Evolutionary conservation across 2,888 invertebrate species (phyloP), one percentile per base, ranked within the genome.

Genomic region (Atherix ibis): DNA sequence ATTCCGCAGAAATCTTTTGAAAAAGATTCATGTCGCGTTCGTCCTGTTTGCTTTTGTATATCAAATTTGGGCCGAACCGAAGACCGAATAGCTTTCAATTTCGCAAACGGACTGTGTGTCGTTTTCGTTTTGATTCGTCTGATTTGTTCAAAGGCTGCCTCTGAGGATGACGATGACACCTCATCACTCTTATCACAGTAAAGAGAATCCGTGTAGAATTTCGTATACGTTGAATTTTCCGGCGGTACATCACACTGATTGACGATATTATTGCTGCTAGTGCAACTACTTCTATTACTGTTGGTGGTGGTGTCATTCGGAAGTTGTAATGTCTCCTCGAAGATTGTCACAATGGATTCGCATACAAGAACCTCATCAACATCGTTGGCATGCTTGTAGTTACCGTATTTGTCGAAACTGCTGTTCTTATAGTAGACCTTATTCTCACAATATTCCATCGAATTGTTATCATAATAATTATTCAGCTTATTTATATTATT

Each of bases 341-440:
- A n/a, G n/a, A n/a, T n/a, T n/a, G n/a, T n/a, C n/a, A n/a, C n/a
- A n/a, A 39, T 35, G 6, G 41, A 41, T 31, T 41, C 41, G 24
- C 41, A 41, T n/a, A 41, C 37, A 30, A 41, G 28, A 3, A 41
- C 26, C 29, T 41, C 41, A 18, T 41, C 41, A 6, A 27, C 12
- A 18, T 38, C 40, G 30, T 27, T 33, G 14, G 26, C 32, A 19
- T 37, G 30, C 24, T 30, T 26, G 14, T 37, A 36, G 26, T 36
- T 35, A 12, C 37, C 35, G 24, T 31, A 40, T 30, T 34, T 27
- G 15, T 38, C 36, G 18, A 32, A 31, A 18, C 34, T 32, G 13
- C 31, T 32, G 19, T 41, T 38, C 22, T 41, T 41, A 29, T 41
- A 37, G 30, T 39, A 35, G 10, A 39, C 25, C 14, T 35, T 39